A percentile compares a stretch with the other conserved stretches of the same genome.
Conservation (phyloP, 2,888 invertebrate species). For the Sarcophaga caerulescens region DNA sequence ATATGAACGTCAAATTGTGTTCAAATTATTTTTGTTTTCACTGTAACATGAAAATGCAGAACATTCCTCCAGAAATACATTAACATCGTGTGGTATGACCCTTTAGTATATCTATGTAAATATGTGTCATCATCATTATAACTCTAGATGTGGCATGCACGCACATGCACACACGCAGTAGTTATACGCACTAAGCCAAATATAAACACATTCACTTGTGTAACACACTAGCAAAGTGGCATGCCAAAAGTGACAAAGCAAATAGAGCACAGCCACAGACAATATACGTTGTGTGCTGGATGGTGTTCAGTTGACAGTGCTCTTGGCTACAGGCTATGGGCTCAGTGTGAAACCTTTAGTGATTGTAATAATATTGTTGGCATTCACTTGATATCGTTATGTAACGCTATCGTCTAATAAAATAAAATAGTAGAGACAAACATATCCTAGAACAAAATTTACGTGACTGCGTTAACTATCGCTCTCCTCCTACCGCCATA, state of each 20-base stretch:
- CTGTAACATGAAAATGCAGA: constrained; percentile 2
- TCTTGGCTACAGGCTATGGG: neutral
- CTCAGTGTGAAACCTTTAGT: neutral
- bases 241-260: constrained; percentile 61
- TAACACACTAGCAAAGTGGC: constrained; percentile 31
- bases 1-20: too few relatives aligned
- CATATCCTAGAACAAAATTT: neutral
- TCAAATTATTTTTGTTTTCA: neutral
- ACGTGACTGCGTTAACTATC: constrained; percentile 8
- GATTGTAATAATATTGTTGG: constrained; percentile 2
- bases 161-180: neutral
- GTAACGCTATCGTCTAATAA: neutral
- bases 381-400: neutral
- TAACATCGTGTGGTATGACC: neutral
- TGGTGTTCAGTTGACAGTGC: neutral
- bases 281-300: neutral
- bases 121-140: constrained; percentile 45
- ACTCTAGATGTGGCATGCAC: constrained; percentile 39
- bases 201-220: constrained; percentile 17
- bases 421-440: neutral
- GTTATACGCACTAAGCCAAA: neutral
- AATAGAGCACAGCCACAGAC: constrained; percentile 13
- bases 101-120: neutral
- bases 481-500: neutral
- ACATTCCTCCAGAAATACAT: constrained; percentile 9